Evolutionary conservation across 1,140 invertebrate genomes (phyloP), one percentile per base, ranked within the genome.

Genomic region (Apis cerana): DNA sequence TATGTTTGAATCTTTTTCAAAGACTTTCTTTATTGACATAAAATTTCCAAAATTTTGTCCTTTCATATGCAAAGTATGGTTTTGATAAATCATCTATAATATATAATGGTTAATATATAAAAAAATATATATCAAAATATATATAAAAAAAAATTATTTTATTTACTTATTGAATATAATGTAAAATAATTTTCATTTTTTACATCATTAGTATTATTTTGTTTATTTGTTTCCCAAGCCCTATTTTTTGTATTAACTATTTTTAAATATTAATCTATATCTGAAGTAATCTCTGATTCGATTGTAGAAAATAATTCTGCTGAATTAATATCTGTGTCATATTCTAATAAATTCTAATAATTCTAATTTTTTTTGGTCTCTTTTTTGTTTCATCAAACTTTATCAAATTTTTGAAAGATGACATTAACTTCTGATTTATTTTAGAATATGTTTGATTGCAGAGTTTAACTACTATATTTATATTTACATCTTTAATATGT

Each of bases 11-110:
- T 43, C 86, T 87, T 21, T 83, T 54, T 70, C 86, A 70, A 11
- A 92, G 69, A 23, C 68, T n/a, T n/a, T n/a, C n/a, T n/a, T n/a
- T 85, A 0, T 85, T 4, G 12, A 91, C 62, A 80, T 90, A 89
- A 76, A 91, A 87, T 13, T 90, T 87, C 85, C 87, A 89, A 56
- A 90, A 89, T 11, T 0, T 69, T 43, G 88, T 21, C 62, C 74
- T 82, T 33, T n/a, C 9, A 1, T 80, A 86, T 21, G n/a, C 0
- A 0, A 71, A 86, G 27, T n/a, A 61, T 65, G 88, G 78, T 21
- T 85, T 27, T 15, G 84, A 15, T 43, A 90, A 69, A 56, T 88
- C 13, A 61, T 89, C 89, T 90, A 72, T 12, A 78, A 85, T 56
- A 64, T 50, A 61, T 8, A 64, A 23, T 50, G n/a, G 19, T 48